Evolutionary conservation across 2,888 invertebrate species (phyloP).

Genomic region (Aradus depressus): DNA sequence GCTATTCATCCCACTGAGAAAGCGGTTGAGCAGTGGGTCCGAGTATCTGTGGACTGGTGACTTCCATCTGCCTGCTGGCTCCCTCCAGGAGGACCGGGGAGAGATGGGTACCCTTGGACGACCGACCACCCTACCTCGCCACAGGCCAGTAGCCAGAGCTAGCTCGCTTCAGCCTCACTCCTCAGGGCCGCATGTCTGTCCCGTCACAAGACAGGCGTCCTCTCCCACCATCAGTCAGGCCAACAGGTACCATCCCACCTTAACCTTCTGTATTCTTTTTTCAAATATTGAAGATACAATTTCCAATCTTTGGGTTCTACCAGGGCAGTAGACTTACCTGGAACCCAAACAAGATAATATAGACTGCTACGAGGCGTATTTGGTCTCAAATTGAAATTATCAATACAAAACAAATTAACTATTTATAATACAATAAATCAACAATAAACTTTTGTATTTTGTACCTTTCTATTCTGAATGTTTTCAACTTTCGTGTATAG

Average conservation of each 20-base stretch:
- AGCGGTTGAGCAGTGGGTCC: constrained; percentile 41
- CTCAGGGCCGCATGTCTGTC: constrained; percentile 34
- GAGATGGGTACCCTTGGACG: constrained; percentile 15
- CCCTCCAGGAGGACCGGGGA: too few species aligned
- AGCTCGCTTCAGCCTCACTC: constrained; percentile 36
- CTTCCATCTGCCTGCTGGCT: constrained; percentile 41
- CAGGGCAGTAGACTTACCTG: too few species aligned
- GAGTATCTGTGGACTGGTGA: constrained; percentile 49
- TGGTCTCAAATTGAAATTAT: too few species aligned
- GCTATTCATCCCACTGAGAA: constrained; percentile 39
- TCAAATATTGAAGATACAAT: background rate
- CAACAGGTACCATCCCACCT: constrained; percentile 14
- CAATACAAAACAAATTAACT: too few species aligned
- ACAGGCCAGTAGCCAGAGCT: constrained; percentile 34
- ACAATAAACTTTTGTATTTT: too few species aligned
- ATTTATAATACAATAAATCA: too few species aligned
- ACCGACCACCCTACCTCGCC: constrained; percentile 23
- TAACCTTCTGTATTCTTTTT: background rate
- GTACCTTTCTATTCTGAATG: too few species aligned
- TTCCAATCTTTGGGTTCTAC: background rate
- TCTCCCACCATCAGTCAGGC: constrained; percentile 38
- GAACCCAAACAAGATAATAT: too few species aligned
- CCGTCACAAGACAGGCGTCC: constrained; percentile 42
- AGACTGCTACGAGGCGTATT: too few species aligned
- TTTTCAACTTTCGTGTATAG: too few species aligned